These are phyloP conservation scores for Oreocharis arfaki DNA, from an alignment of 2,113 vertebrate species.

Conservation along the genomic window DNA sequence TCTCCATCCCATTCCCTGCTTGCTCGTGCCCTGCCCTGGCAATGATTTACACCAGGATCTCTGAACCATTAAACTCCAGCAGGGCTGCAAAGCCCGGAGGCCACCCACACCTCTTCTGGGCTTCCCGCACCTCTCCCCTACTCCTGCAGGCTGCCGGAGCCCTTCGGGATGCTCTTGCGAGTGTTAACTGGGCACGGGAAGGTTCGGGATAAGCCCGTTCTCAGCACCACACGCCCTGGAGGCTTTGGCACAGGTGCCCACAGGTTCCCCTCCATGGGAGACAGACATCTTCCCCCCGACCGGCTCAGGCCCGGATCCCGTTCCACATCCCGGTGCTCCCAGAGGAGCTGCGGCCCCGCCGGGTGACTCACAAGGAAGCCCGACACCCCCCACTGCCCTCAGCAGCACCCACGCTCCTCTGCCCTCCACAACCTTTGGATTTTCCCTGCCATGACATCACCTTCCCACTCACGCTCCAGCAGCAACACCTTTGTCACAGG, in stretches of 20 bases:
- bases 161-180: neutral
- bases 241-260: accelerated
- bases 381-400: neutral
- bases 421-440: neutral
- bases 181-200: accelerated
- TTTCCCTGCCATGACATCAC: neutral
- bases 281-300: accelerated
- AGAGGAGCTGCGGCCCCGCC: accelerated
- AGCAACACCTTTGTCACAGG: neutral
- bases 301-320: accelerated
- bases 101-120: neutral
- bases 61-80: neutral
- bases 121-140: neutral
- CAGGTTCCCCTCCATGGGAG: neutral
- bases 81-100: accelerated
- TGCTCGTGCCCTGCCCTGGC: neutral
- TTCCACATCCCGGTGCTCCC: neutral
- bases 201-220: neutral
- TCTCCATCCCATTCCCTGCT: neutral
- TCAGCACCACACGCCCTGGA: accelerated
- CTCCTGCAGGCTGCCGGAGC: neutral
- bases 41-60: conserved; percentile 40
- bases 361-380: neutral
- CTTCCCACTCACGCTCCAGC: neutral
- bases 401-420: neutral